Evolutionary conservation across 2,888 invertebrate species (phyloP).

Genomic region (Plagodis pulveraria): DNA sequence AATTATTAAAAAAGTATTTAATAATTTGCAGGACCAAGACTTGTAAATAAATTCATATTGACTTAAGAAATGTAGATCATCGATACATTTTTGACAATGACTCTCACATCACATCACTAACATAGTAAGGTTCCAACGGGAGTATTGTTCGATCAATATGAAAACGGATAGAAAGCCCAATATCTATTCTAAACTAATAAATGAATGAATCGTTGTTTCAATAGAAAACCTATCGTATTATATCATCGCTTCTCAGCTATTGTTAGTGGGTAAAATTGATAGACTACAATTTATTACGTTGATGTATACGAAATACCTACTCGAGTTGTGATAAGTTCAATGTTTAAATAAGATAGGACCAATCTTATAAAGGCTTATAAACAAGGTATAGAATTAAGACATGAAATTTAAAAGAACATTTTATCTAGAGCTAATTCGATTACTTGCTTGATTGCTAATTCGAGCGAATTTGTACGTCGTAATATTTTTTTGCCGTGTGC

Average conservation of each 20-base stretch:
- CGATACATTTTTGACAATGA: constrained; percentile 9
- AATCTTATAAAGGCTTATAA: no score
- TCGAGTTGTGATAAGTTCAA: no score
- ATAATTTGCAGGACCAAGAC: no score
- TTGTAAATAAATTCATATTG: no score
- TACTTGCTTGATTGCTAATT: no score
- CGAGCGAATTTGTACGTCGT: no score
- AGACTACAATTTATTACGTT: constrained; percentile 13
- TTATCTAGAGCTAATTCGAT: no score
- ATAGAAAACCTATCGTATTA: constrained; percentile 32
- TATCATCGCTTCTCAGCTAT: constrained; percentile 23
- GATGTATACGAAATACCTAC: neutral
- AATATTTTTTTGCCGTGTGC: no score
- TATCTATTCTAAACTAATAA: constrained; percentile 36
- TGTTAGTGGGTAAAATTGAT: constrained; percentile 14
- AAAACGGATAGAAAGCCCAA: constrained; percentile 37
- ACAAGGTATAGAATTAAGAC: no score
- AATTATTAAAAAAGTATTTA: no score
- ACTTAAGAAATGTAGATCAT: neutral
- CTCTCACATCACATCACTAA: neutral
- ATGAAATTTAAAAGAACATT: no score
- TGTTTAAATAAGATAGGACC: no score
- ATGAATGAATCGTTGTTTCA: constrained; percentile 36
- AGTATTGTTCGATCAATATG: constrained; percentile 17
- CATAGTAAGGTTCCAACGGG: neutral